Evolutionary conservation across 2,797 vertebrate species (phyloP).

Genomic region (Nothura maculosa): DNA sequence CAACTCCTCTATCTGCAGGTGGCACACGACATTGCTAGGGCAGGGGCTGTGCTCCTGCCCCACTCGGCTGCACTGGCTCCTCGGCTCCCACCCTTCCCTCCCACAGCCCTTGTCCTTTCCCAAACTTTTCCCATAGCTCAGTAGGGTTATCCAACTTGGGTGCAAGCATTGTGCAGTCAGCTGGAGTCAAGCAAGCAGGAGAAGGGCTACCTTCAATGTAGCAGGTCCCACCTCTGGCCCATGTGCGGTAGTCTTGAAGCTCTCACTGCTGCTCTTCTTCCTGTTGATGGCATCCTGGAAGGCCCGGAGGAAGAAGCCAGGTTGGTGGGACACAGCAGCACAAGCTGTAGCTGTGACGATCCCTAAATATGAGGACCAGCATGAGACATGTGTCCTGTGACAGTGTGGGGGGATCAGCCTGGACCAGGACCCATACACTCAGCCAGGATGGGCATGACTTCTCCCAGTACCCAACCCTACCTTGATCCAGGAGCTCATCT

Average conservation of each 20-base stretch:
- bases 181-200: neutral
- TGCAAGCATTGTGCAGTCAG: no score
- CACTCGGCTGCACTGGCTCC: neutral
- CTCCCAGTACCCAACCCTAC: slow-evolving; percentile 39
- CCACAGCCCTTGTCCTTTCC: neutral
- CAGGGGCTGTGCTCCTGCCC: neutral
- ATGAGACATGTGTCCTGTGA: no score
- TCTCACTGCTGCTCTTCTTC: slow-evolving; percentile 77
- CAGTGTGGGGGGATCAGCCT: neutral
- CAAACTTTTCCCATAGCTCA: neutral
- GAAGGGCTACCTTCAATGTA: slow-evolving; percentile 51
- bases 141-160: neutral
- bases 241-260: slow-evolving; percentile 75
- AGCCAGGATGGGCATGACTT: neutral
- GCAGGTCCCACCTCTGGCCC: slow-evolving; percentile 36
- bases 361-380: no score
- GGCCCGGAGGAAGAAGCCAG: slow-evolving; percentile 62
- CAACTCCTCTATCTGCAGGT: slow-evolving; percentile 77
- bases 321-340: neutral
- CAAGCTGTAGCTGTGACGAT: no score
- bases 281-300: slow-evolving; percentile 79
- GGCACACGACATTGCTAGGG: neutral
- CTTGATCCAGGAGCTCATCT: slow-evolving; percentile 82
- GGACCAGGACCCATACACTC: neutral
- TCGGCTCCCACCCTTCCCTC: neutral